Base-by-base conservation (phyloP, 2,797 vertebrate genomes). In the Trematomus bernacchii region DNA sequence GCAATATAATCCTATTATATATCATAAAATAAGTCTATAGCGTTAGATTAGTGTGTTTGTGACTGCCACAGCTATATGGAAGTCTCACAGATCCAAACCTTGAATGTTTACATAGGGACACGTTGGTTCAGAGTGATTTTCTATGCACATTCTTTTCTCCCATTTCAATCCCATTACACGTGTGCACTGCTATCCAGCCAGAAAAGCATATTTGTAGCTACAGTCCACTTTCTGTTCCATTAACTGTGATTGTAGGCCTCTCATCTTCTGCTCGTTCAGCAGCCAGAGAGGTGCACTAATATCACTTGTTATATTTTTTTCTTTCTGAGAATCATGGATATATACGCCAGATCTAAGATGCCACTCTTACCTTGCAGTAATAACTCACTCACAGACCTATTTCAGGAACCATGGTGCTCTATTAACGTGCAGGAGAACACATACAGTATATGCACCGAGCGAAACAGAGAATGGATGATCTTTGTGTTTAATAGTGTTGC, bases 201-300 rank as follows among this genome's bases (percentile, higher is more conserved):
- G 14, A 27, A 27, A 37, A n/a, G 27, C 44, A 47, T 18, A 16
- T 11, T 9, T 59, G 47, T 48, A 33, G 43, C 10, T n/a, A 12
- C 12, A 58, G 14, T 58, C 15, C 43, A 40, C 51, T 65, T 69
- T 55, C 52, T 55, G 18, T 78, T 75, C 59, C 48, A 33, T 63
- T 46, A 43, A 42, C 14, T 19, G 19, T 61, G n/a, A n/a, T 48
- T 47, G 59, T 15, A 33, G 18, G 42, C 12, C 77, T 66, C 64
- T 46, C n/a, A 71, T 71, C 65, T 62, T 59, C 52, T 73, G 80
- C 75, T 82, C 80, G 48, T 71, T 77, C 72, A 82, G 76, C 66
- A 66, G 65, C 37, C 83, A 68, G 77, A 71, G 65, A 76, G 74
- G 58, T 68, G 54, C 71, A 57, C 76, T 84, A 79, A 85, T 86